Evolutionary conservation across 2,113 vertebrate species (phyloP).

Genomic region (Australoheros scitulus): DNA sequence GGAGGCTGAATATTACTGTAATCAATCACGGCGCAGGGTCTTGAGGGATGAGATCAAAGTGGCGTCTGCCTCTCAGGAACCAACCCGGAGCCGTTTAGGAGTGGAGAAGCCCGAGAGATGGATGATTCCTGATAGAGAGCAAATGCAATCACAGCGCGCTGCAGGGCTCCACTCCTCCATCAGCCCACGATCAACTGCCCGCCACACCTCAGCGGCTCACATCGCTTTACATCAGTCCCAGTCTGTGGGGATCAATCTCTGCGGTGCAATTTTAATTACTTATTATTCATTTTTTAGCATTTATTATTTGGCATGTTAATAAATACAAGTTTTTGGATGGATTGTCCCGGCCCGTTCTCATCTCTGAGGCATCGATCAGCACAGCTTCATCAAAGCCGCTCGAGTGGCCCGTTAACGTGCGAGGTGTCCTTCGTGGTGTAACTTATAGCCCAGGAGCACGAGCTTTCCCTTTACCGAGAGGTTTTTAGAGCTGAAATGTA

Average conservation of each 20-base stretch:
- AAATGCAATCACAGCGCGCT: not conserved
- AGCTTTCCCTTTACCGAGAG: too few species aligned
- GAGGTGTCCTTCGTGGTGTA: too few species aligned
- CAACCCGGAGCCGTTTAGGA: not conserved
- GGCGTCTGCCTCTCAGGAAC: not conserved
- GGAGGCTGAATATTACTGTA: conserved; percentile 28
- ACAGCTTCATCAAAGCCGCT: too few species aligned
- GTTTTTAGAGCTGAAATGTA: not conserved
- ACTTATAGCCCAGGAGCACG: too few species aligned
- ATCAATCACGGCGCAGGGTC: conserved; percentile 31
- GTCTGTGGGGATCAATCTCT: not conserved
- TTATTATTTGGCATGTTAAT: not conserved
- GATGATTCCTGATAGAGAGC: conserved; percentile 20
- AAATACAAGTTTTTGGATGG: not conserved
- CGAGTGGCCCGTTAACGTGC: too few species aligned
- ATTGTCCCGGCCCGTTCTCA: too few species aligned
- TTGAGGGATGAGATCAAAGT: not conserved
- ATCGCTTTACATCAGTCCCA: not conserved
- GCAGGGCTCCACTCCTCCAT: not conserved
- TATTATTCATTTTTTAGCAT: not conserved
- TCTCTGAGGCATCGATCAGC: too few species aligned
- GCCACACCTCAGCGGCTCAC: not conserved
- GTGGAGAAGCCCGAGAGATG: not conserved
- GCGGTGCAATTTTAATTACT: not conserved
- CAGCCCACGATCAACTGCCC: not conserved